Conservation (phyloP, 2,797 vertebrate genomes). For the Meriones psammophilus region DNA sequence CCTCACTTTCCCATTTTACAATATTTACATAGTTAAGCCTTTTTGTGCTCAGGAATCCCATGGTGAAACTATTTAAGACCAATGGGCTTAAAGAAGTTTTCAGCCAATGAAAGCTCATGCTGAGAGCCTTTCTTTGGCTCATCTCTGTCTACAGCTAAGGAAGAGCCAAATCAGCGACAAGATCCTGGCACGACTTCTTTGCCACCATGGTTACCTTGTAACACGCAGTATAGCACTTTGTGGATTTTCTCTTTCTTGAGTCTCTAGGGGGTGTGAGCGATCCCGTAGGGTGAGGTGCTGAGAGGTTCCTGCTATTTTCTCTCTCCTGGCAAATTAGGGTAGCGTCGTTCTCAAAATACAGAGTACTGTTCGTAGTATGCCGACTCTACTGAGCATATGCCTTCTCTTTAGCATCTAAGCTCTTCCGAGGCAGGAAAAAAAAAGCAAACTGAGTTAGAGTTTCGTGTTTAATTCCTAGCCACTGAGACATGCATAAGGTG, state of each 20-base stretch:
- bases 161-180: conserved; percentile 80
- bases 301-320: background rate
- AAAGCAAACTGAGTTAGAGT: conserved; percentile 71
- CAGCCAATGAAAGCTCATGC: conserved; percentile 81
- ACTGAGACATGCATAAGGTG: conserved; percentile 73
- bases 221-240: conserved; percentile 73
- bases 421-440: conserved; percentile 40
- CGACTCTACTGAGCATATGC: conserved; percentile 76
- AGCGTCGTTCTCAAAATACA: conserved; percentile 66
- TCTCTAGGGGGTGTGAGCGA: conserved; percentile 74
- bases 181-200: conserved; percentile 76
- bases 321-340: conserved; percentile 69
- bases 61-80: conserved; percentile 79
- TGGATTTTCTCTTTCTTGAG: conserved; percentile 71
- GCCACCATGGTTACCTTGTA: conserved; percentile 82
- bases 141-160: conserved; percentile 76
- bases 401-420: conserved; percentile 78
- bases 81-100: conserved; percentile 78
- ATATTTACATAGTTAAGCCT: conserved; percentile 79
- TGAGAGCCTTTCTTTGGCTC: conserved; percentile 81
- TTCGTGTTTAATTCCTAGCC: conserved; percentile 82
- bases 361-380: conserved; percentile 43
- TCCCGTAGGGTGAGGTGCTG: conserved; percentile 66
- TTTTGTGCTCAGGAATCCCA: conserved; percentile 78
- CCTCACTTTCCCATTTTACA: conserved; percentile 57